Evolutionary conservation across 2,888 invertebrate species (phyloP).

Genomic region (Scaptomyza reducta): DNA sequence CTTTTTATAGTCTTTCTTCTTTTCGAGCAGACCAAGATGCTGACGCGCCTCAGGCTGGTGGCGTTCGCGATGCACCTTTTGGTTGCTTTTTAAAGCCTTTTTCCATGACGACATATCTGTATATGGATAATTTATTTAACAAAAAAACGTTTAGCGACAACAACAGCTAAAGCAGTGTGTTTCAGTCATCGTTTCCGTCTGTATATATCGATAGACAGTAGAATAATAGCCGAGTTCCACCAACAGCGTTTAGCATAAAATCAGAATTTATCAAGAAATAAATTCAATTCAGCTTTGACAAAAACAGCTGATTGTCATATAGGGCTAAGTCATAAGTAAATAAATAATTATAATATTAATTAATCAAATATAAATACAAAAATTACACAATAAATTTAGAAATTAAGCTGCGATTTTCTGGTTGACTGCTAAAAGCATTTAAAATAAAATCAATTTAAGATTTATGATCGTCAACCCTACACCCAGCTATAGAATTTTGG

Average conservation of each 20-base stretch:
- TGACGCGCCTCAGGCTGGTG: slow-evolving; percentile 92
- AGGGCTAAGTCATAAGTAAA: too few relatives aligned
- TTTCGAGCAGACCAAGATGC: slow-evolving; percentile 93
- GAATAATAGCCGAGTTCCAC: not conserved
- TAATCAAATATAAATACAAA: too few relatives aligned
- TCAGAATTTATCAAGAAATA: too few relatives aligned
- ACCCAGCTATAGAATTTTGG: too few relatives aligned
- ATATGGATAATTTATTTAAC: slow-evolving; percentile 30
- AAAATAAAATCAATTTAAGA: too few relatives aligned
- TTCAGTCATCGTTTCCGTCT: not conserved
- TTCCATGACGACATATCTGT: slow-evolving; percentile 94
- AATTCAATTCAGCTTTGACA: too few relatives aligned
- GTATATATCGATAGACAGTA: not conserved
- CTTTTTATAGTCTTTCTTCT: slow-evolving; percentile 93
- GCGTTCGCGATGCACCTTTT: slow-evolving; percentile 92
- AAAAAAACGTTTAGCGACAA: slow-evolving; percentile 26
- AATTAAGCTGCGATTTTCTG: too few relatives aligned
- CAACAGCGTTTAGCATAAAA: not conserved
- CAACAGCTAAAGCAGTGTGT: not conserved
- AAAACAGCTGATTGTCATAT: too few relatives aligned
- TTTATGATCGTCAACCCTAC: too few relatives aligned
- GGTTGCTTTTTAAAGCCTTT: slow-evolving; percentile 93
- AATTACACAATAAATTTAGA: too few relatives aligned
- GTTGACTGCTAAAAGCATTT: too few relatives aligned
- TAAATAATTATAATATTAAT: too few relatives aligned